These are phyloP conservation scores for Troglohyphantes excavatus DNA, from an alignment of 2,888 invertebrate genomes.

Conservation along the genomic window DNA sequence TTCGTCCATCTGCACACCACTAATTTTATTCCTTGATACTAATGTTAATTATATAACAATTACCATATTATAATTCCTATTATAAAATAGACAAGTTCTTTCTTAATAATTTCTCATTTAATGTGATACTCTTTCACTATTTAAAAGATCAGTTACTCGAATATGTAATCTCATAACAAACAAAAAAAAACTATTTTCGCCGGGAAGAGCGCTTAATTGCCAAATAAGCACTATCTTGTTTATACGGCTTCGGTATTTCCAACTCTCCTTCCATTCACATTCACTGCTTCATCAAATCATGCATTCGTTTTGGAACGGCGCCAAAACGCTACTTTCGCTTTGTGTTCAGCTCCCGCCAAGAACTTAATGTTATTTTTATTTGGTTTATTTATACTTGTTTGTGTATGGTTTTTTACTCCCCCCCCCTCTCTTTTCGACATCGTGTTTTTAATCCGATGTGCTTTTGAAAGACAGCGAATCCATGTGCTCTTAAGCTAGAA, in stretches of 20 bases:
- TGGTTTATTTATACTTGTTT: neutral
- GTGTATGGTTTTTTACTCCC: slow-evolving; percentile 21
- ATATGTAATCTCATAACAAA: neutral
- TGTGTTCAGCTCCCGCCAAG: slow-evolving; percentile 69
- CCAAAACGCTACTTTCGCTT: slow-evolving; percentile 74
- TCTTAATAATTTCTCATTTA: too few relatives aligned
- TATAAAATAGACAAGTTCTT: too few relatives aligned
- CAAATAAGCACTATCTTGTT: slow-evolving; percentile 66
- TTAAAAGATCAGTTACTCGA: too few relatives aligned
- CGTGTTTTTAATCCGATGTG: slow-evolving; percentile 47
- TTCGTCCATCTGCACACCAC: too few relatives aligned
- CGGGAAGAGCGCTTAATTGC: slow-evolving; percentile 64
- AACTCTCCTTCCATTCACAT: slow-evolving; percentile 70
- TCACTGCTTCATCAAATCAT: slow-evolving; percentile 76
- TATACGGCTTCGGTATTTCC: slow-evolving; percentile 66
- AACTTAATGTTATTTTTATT: slow-evolving; percentile 45
- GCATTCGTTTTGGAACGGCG: slow-evolving; percentile 73
- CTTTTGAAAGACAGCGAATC: slow-evolving; percentile 35
- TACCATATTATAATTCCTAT: too few relatives aligned
- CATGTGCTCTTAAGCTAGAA: slow-evolving; percentile 26
- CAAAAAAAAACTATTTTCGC: slow-evolving; percentile 3
- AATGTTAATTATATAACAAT: too few relatives aligned
- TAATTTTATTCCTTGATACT: too few relatives aligned
- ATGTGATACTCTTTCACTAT: too few relatives aligned
- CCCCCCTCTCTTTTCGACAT: slow-evolving; percentile 8